Evolutionary conservation across 2,797 vertebrate species (phyloP).

Genomic region (Geotria australis): DNA sequence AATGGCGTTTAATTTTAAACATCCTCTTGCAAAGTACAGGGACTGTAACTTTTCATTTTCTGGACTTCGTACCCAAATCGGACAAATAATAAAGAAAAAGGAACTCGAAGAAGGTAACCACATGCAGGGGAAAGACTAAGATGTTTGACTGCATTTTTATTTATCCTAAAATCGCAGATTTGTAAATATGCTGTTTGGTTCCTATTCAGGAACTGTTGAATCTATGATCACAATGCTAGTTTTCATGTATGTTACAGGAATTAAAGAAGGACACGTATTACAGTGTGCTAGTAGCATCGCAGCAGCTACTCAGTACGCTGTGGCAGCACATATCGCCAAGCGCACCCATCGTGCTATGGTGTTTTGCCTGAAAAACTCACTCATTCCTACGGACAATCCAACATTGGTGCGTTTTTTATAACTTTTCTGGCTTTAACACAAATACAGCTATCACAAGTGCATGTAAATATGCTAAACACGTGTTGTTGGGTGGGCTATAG

Average conservation of each 20-base stretch:
- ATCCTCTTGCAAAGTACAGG: conserved; percentile 25
- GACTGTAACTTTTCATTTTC: conserved; percentile 75
- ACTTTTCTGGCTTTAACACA: background rate
- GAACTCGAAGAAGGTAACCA: conserved; percentile 51
- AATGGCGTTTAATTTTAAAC: conserved; percentile 12
- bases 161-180: too few relatives aligned
- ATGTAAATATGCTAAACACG: too few relatives aligned
- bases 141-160: too few relatives aligned
- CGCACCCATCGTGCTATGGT: conserved; percentile 50
- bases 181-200: too few relatives aligned
- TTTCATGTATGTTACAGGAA: conserved; percentile 14
- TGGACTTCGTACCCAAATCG: conserved; percentile 26
- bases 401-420: conserved; percentile 22
- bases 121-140: background rate
- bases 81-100: conserved; percentile 18
- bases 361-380: conserved; percentile 29
- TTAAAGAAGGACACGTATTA: conserved; percentile 26
- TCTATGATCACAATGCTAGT: conserved; percentile 1
- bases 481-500: too few relatives aligned
- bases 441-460: too few relatives aligned
- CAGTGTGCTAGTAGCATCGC: conserved; percentile 46
- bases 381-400: conserved; percentile 18
- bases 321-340: conserved; percentile 34
- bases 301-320: conserved; percentile 31
- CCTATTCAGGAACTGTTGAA: too few relatives aligned